Percentiles rank a stretch among this genome's conserved stretches.
These are phyloP conservation scores for Anastrepha obliqua DNA, from an alignment of 1,140 invertebrate genomes.

Conservation along the genomic window DNA sequence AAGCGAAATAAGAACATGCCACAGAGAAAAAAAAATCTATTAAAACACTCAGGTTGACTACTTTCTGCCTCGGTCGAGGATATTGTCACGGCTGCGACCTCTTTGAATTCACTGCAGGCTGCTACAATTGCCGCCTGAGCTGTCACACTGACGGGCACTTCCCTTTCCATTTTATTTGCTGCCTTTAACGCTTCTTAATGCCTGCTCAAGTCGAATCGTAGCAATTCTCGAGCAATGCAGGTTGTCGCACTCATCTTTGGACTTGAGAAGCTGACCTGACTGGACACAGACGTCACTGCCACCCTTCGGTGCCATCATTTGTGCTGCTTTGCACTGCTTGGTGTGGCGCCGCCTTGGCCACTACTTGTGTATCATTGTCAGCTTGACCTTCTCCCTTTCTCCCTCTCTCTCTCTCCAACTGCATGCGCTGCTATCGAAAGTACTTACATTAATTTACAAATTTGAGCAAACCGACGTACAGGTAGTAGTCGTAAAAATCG, in stretches of 20 bases:
- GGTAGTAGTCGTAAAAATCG: conserved; percentile 4
- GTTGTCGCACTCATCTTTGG: neutral
- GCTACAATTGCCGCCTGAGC: neutral
- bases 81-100: conserved; percentile 3
- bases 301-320: neutral
- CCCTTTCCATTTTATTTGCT: neutral
- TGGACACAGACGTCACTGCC: neutral
- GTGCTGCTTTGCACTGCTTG: neutral
- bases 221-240: neutral
- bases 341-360: neutral
- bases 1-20: neutral
- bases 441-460: conserved; percentile 1
- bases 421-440: neutral
- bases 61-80: neutral
- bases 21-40: neutral
- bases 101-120: neutral
- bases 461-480: neutral
- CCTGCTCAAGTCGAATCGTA: neutral
- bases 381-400: neutral
- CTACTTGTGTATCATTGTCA: neutral
- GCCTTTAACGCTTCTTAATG: neutral
- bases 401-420: neutral
- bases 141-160: neutral
- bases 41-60: conserved; percentile 15
- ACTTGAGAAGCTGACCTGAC: neutral